These are phyloP conservation scores for Oncorhynchus clarkii DNA, from an alignment of 2,113 vertebrate species.

Conservation along the genomic window DNA sequence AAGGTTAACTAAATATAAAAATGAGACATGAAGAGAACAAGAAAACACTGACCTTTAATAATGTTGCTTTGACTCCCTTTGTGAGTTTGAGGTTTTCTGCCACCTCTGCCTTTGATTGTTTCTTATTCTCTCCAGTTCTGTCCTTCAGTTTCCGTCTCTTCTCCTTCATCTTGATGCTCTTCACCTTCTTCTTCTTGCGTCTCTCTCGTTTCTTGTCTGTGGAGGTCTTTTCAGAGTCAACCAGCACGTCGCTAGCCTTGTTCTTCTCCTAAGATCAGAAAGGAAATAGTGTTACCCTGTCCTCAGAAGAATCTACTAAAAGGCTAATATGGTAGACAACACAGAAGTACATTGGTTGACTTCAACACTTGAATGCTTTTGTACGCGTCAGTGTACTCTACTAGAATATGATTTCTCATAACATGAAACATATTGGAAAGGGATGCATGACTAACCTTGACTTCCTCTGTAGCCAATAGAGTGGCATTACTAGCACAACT, in stretches of 20 bases:
- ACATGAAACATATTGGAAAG: neutral
- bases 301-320: neutral
- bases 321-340: neutral
- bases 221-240: constrained; percentile 83
- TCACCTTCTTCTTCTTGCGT: constrained; percentile 83
- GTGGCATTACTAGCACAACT: constrained; percentile 85
- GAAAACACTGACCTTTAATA: constrained; percentile 81
- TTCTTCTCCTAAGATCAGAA: constrained; percentile 83
- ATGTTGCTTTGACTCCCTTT: constrained; percentile 80
- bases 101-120: constrained; percentile 75
- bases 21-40: neutral
- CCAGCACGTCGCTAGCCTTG: constrained; percentile 86
- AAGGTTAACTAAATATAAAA: too few species aligned
- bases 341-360: constrained; percentile 2
- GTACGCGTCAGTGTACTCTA: too few species aligned
- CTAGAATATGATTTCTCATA: neutral
- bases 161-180: constrained; percentile 80
- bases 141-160: constrained; percentile 76
- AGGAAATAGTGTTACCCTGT: constrained; percentile 7
- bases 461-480: constrained; percentile 90
- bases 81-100: constrained; percentile 79
- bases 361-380: too few species aligned
- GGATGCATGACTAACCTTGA: constrained; percentile 79
- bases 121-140: constrained; percentile 62
- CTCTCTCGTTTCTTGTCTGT: constrained; percentile 92